Evolutionary conservation across 2,888 invertebrate species (phyloP).

Genomic region (Vanessa cardui): DNA sequence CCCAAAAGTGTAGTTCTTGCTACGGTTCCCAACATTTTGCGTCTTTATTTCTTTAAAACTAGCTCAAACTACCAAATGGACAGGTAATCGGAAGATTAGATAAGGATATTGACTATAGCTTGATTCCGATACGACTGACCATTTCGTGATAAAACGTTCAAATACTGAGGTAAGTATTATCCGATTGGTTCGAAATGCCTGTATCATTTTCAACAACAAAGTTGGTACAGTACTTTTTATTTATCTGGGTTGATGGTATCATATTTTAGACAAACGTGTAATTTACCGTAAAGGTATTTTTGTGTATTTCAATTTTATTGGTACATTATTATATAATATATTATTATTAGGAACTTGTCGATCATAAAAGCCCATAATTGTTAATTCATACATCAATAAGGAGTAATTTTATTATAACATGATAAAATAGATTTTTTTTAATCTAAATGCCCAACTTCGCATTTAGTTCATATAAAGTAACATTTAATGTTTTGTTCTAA

Average conservation of each 20-base stretch:
- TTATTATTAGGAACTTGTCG: too few relatives aligned
- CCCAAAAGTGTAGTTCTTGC: constrained; percentile 67
- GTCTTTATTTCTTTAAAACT: constrained; percentile 24
- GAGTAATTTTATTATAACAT: too few relatives aligned
- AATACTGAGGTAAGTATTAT: constrained; percentile 12
- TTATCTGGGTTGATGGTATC: background rate
- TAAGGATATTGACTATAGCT: constrained; percentile 55
- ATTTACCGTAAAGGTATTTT: background rate
- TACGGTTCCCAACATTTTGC: constrained; percentile 71
- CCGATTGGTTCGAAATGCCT: constrained; percentile 16
- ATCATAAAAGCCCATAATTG: too few relatives aligned
- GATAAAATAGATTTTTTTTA: too few relatives aligned
- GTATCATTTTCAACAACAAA: background rate
- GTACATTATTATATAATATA: too few relatives aligned
- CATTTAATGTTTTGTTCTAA: too few relatives aligned
- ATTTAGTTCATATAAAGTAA: too few relatives aligned
- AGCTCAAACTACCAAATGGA: constrained; percentile 26
- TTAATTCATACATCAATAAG: too few relatives aligned
- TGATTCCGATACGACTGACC: constrained; percentile 49
- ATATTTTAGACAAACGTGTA: too few relatives aligned
- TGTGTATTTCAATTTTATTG: constrained; percentile 15
- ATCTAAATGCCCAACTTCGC: too few relatives aligned
- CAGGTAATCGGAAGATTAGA: constrained; percentile 58
- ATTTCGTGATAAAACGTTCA: constrained; percentile 48
- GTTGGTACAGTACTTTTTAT: background rate